A percentile compares a stretch with the other conserved stretches of the same genome.
Evolutionary conservation across 2,888 invertebrate species (phyloP).

Genomic region (Xestia rhomboidea): DNA sequence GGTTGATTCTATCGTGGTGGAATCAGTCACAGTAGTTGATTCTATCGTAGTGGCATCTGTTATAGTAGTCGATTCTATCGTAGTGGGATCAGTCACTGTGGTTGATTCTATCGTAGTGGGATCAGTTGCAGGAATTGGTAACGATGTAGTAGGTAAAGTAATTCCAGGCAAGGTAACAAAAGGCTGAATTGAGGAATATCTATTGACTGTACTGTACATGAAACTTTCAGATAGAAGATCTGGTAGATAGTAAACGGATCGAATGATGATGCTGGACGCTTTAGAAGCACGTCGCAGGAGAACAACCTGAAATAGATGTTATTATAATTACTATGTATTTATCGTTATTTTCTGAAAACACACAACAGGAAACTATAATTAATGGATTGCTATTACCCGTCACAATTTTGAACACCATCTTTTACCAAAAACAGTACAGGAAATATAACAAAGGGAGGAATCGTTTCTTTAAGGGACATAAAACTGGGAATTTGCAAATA

Average conservation of each 20-base stretch:
- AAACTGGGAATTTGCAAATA: not conserved
- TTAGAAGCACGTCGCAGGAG: slow-evolving; percentile 49
- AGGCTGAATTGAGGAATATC: not conserved
- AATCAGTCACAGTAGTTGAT: not conserved
- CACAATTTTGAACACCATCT: not conserved
- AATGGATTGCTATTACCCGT: not conserved
- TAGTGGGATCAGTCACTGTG: not conserved
- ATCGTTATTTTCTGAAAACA: not conserved
- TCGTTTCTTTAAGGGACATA: not conserved
- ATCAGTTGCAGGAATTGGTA: slow-evolving; percentile 13
- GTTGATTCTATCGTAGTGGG: not conserved
- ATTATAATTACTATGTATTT: not conserved
- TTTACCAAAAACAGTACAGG: not conserved
- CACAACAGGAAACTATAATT: not conserved
- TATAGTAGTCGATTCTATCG: not conserved
- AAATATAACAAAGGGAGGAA: not conserved
- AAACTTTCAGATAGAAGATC: not conserved
- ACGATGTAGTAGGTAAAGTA: slow-evolving; percentile 30
- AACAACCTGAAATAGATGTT: slow-evolving; percentile 60
- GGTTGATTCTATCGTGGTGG: not conserved
- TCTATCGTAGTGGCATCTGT: slow-evolving; percentile 14
- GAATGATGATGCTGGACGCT: slow-evolving; percentile 46
- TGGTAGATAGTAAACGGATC: slow-evolving; percentile 44
- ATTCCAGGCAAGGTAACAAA: not conserved
- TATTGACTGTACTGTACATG: not conserved